Evolutionary conservation across 2,888 invertebrate genomes (phyloP).

Genomic region (Gandaritis pyraliata): DNA sequence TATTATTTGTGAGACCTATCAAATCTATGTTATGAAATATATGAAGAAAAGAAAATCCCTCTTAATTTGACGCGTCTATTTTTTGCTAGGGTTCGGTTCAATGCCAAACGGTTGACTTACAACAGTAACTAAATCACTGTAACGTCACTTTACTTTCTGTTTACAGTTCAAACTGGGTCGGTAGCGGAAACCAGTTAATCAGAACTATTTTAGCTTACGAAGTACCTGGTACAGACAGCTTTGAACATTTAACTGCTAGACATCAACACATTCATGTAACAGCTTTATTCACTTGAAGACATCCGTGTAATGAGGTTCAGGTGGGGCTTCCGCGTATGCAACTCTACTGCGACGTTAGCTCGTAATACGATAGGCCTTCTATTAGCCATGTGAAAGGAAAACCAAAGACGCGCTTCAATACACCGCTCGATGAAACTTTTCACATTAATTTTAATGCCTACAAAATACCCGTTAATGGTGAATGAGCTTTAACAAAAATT

Average conservation of each 20-base stretch:
- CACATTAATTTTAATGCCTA: constrained; percentile 21
- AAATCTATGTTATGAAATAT: constrained; percentile 4
- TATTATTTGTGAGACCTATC: constrained; percentile 37
- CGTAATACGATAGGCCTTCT: constrained; percentile 25
- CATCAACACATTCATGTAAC: constrained; percentile 21
- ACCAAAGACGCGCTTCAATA: constrained; percentile 17
- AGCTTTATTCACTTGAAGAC: constrained; percentile 25
- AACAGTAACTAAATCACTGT: too few relatives aligned
- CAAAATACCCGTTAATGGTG: constrained; percentile 22
- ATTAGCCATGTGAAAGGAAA: constrained; percentile 25
- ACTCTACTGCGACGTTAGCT: constrained; percentile 21
- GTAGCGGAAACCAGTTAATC: background rate
- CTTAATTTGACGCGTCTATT: too few relatives aligned
- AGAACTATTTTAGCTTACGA: constrained; percentile 3
- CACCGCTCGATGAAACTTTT: constrained; percentile 21
- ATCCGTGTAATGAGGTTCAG: constrained; percentile 24
- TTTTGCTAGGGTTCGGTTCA: too few relatives aligned
- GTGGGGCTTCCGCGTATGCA: constrained; percentile 25
- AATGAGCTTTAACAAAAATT: constrained; percentile 14
- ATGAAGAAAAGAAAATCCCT: too few relatives aligned
- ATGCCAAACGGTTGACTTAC: too few relatives aligned
- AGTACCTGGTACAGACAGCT: constrained; percentile 1
- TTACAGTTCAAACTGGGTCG: background rate
- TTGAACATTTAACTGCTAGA: constrained; percentile 7
- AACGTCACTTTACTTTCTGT: too few relatives aligned